Percentiles rank a stretch among this genome's conserved stretches.
These are phyloP conservation scores for Colostygia pectinataria DNA, from an alignment of 2,888 invertebrate species.

Conservation along the genomic window DNA sequence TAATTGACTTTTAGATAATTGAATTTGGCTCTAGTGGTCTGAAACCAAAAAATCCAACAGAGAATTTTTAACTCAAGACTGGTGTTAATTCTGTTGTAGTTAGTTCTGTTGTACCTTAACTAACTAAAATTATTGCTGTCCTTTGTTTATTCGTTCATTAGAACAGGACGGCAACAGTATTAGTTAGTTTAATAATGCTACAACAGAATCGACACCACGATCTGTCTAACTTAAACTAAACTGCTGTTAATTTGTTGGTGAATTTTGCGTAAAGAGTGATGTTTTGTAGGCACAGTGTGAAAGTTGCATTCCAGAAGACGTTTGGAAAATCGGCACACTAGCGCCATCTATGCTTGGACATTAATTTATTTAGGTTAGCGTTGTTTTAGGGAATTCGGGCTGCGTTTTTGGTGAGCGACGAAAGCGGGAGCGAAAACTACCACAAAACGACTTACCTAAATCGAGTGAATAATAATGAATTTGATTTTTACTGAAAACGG, in stretches of 20 bases:
- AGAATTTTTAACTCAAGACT: too few species aligned
- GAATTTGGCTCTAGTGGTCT: slow-evolving; percentile 41
- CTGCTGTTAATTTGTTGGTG: slow-evolving; percentile 1
- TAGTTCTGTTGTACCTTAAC: too few species aligned
- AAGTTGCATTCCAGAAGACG: slow-evolving; percentile 67
- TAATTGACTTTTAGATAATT: slow-evolving; percentile 30
- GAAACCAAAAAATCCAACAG: neutral
- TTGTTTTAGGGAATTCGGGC: slow-evolving; percentile 44
- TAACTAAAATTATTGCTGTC: too few species aligned
- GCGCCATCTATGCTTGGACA: slow-evolving; percentile 44
- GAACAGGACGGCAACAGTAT: too few species aligned
- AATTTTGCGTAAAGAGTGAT: slow-evolving; percentile 29
- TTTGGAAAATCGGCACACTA: slow-evolving; percentile 30
- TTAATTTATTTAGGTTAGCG: slow-evolving; percentile 64
- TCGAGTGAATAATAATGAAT: too few species aligned
- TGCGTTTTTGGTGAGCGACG: slow-evolving; percentile 8
- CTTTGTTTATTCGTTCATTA: too few species aligned
- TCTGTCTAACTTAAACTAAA: too few species aligned
- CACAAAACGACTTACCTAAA: too few species aligned
- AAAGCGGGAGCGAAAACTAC: neutral
- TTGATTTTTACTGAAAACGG: too few species aligned
- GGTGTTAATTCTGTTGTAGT: too few species aligned
- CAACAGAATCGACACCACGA: too few species aligned
- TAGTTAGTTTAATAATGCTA: too few species aligned
- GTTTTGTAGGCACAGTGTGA: slow-evolving; percentile 41